Percentiles rank a stretch among this genome's conserved stretches.
These are phyloP conservation scores for Drosophila malerkotliana DNA, from an alignment of 1,140 invertebrate genomes.

Conservation along the genomic window DNA sequence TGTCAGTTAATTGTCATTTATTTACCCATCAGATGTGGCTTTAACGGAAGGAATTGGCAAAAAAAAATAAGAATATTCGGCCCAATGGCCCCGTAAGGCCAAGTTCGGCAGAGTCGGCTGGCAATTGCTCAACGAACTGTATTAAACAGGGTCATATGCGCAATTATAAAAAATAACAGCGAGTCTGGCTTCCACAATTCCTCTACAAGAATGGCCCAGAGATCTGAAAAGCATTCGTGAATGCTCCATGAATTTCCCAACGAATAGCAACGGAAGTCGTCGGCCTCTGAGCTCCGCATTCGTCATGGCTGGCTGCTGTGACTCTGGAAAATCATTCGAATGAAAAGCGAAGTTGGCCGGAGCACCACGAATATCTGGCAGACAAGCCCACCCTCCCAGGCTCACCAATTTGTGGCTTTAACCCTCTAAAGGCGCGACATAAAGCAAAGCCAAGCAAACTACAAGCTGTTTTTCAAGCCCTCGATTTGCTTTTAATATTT, in stretches of 20 bases:
- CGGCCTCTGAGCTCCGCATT: constrained; percentile 14
- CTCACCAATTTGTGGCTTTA: constrained; percentile 19
- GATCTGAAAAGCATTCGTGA: constrained; percentile 30
- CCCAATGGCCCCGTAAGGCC: constrained; percentile 30
- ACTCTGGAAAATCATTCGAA: constrained; percentile 55
- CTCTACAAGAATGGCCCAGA: constrained; percentile 28
- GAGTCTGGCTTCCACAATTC: constrained; percentile 13
- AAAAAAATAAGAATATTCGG: constrained; percentile 3
- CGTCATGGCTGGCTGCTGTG: constrained; percentile 65
- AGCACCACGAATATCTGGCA: constrained; percentile 15
- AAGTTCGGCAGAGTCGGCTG: constrained; percentile 36
- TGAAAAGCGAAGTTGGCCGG: constrained; percentile 58
- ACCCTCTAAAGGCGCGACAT: constrained; percentile 1
- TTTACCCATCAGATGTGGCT: constrained; percentile 70
- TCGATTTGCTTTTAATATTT: neutral
- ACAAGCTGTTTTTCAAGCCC: neutral
- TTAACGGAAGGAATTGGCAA: neutral
- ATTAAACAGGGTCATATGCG: constrained; percentile 80
- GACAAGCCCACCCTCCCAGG: neutral
- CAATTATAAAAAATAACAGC: constrained; percentile 76
- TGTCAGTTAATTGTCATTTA: constrained; percentile 75
- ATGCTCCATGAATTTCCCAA: constrained; percentile 55
- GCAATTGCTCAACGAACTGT: constrained; percentile 74
- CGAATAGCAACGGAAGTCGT: constrained; percentile 15
- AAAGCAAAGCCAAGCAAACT: neutral